Base-by-base conservation (phyloP, 2,888 invertebrate genomes). In the Clepsis dumicolana region DNA sequence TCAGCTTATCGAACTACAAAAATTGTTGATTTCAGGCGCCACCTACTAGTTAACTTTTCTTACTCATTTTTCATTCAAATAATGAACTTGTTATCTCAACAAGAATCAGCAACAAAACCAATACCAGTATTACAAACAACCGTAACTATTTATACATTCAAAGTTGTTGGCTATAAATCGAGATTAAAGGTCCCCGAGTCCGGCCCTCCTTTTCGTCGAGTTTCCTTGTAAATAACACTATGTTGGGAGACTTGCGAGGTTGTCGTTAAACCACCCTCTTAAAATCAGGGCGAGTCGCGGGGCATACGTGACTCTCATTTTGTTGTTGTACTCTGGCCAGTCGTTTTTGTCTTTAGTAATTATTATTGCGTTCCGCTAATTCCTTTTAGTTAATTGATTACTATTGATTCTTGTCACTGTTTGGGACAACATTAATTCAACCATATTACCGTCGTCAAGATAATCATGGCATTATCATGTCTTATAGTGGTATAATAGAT, bases 201-300 rank as follows among this genome's bases (percentile, higher is more conserved):
- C 72, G 67, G 71, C 72, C 29, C 50, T 71, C 72, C 62, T 72
- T 72, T 75, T 74, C 74, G 75, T 75, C 75, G 79, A 79, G 78
- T 78, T 80, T 74, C 66, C 65, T 71, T 75, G 79, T 76, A 81
- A 80, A 80, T 80, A 74, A 74, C 73, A 71, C 68, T 71, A 65
- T 74, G 71, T 72, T 38, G 52, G 24, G 52, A 52, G 60, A 12
- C 29, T 32, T 44, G 54, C 50, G 54, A 54, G 57, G 14, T 27
- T 29, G 65, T 67, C 71, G 68, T 69, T 70, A 65, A 80, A 79
- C 73, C 76, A 75, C 71, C 74, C 74, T 65, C 73, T 74, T 74
- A 66, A 74, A 69, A 68, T 63, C 63, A 57, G 48, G 29, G 56
- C 70, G 63, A 44, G 71, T 38, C 50, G 71, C 73, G 73, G 64